These are phyloP conservation scores for Oithona nana DNA, from an alignment of 2,888 invertebrate species.

Conservation along the genomic window DNA sequence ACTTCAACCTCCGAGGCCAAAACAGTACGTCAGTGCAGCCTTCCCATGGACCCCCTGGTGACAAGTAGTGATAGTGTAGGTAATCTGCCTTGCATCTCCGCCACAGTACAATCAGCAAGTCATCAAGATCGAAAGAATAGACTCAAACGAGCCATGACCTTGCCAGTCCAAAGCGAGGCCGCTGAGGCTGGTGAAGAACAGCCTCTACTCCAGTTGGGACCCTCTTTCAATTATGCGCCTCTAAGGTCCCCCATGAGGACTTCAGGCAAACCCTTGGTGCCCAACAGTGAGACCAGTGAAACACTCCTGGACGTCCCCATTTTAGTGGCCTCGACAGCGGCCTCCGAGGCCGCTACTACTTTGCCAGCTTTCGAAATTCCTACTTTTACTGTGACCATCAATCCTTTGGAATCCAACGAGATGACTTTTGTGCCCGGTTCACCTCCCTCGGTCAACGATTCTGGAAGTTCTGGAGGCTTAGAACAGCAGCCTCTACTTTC, in stretches of 20 bases:
- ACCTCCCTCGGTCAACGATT: neutral
- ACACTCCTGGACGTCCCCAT: neutral
- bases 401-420: conserved; percentile 2
- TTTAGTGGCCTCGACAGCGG: neutral
- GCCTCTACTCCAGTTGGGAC: neutral
- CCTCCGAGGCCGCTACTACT: neutral
- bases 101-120: too few species aligned
- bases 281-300: neutral
- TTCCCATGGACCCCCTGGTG: too few species aligned
- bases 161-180: neutral
- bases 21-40: too few species aligned
- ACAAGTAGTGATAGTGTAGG: too few species aligned
- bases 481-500: neutral
- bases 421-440: conserved; percentile 3
- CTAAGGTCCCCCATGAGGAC: neutral
- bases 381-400: conserved; percentile 5
- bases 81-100: too few species aligned
- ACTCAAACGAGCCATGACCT: neutral
- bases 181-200: neutral
- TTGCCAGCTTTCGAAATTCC: neutral
- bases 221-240: neutral
- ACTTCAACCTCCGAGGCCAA: too few species aligned
- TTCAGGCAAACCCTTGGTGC: neutral
- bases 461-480: too few species aligned
- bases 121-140: too few species aligned